phyloP scores from a whole-genome alignment of 2,888 invertebrate species.

The Anoncus sp. region DNA sequence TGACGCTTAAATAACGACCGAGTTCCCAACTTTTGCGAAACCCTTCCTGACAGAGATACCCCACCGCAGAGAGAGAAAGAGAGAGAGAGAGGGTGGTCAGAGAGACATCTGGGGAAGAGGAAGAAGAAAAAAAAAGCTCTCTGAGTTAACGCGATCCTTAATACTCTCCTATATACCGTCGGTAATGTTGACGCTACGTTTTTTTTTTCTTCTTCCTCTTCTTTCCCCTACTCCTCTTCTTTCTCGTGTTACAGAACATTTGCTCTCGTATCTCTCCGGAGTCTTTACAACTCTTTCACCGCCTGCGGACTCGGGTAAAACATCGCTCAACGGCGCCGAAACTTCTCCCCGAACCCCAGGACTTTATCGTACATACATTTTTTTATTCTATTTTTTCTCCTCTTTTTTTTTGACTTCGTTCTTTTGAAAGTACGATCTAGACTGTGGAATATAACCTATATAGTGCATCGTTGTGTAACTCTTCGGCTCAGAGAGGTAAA shows the following conservation, averaged over 20 bases:
- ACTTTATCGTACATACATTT: slow-evolving; percentile 41
- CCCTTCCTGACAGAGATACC: slow-evolving; percentile 70
- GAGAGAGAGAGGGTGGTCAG: slow-evolving; percentile 41
- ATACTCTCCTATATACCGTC: slow-evolving; percentile 72
- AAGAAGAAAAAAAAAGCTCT: slow-evolving; percentile 56
- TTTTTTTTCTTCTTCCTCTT: slow-evolving; percentile 12
- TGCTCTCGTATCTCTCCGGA: slow-evolving; percentile 46
- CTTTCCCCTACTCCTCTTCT: slow-evolving; percentile 15
- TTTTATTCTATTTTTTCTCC: slow-evolving; percentile 50
- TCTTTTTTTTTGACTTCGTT: too few relatives aligned
- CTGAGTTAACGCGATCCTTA: slow-evolving; percentile 73
- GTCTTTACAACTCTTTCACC: slow-evolving; percentile 67
- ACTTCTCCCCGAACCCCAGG: slow-evolving; percentile 27
- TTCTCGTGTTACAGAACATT: slow-evolving; percentile 22
- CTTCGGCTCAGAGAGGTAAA: slow-evolving; percentile 10
- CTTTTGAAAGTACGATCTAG: slow-evolving; percentile 38
- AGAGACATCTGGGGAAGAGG: slow-evolving; percentile 70
- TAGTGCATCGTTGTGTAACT: slow-evolving; percentile 38
- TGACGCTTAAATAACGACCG: slow-evolving; percentile 79
- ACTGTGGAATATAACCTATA: slow-evolving; percentile 13
- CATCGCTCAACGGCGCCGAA: slow-evolving; percentile 67
- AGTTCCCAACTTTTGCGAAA: slow-evolving; percentile 79
- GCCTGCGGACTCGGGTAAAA: slow-evolving; percentile 74
- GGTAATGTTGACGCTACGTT: slow-evolving; percentile 44
- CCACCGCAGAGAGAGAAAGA: slow-evolving; percentile 29